Percentiles rank a stretch among this genome's conserved stretches.
Evolutionary conservation across 1,140 invertebrate genomes (phyloP).

Genomic region (Parapsyche elsis): DNA sequence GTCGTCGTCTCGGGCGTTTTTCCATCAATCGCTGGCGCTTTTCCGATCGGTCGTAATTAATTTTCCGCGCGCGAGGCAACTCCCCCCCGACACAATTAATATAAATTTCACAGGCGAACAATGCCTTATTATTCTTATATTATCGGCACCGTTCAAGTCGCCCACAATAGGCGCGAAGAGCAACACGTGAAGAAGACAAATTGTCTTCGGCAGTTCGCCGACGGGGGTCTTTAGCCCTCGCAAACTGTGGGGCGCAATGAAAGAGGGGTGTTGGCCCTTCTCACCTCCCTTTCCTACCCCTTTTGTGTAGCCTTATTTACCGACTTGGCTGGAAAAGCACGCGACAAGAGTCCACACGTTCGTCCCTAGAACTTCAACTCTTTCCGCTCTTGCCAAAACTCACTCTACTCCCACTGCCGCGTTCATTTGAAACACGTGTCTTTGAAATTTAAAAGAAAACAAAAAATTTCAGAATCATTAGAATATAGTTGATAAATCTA

Average conservation of each 20-base stretch:
- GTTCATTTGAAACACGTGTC: too few species aligned
- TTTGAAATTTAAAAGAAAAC: too few species aligned
- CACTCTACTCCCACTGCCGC: too few species aligned
- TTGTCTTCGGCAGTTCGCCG: not conserved
- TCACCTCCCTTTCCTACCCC: not conserved
- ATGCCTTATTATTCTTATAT: slow-evolving; percentile 12
- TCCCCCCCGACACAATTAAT: slow-evolving; percentile 6
- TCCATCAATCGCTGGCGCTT: not conserved
- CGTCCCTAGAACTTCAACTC: not conserved
- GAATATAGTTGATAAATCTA: too few species aligned
- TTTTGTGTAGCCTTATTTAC: not conserved
- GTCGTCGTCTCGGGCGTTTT: not conserved
- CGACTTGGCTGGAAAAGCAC: not conserved
- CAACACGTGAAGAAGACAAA: slow-evolving; percentile 48
- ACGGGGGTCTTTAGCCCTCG: slow-evolving; percentile 14
- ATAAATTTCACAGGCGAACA: not conserved
- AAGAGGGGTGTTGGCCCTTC: not conserved
- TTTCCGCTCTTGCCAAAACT: too few species aligned
- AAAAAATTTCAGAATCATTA: too few species aligned
- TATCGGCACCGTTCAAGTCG: not conserved
- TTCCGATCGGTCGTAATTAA: slow-evolving; percentile 1
- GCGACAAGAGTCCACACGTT: slow-evolving; percentile 4
- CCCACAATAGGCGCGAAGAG: slow-evolving; percentile 12
- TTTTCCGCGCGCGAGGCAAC: slow-evolving; percentile 7
- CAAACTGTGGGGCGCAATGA: slow-evolving; percentile 6